phyloP scores from a whole-genome alignment of 2,888 invertebrate species.

The Exocentrus adspersus region DNA sequence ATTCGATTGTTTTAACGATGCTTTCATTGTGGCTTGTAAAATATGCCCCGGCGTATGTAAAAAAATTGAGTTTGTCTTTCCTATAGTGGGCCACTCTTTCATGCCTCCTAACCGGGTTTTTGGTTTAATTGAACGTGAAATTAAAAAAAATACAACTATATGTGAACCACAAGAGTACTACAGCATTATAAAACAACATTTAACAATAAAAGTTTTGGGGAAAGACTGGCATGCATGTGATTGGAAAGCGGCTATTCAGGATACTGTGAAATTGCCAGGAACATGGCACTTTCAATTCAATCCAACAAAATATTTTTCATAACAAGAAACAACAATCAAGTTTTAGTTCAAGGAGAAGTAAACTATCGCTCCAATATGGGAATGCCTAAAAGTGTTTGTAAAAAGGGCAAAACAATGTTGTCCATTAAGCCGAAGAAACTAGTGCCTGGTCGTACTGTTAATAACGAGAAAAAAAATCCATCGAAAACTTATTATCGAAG shows the following conservation, averaged over 20 bases:
- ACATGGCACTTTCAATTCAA: slow-evolving; percentile 15
- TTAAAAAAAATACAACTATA: neutral
- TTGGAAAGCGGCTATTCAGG: slow-evolving; percentile 20
- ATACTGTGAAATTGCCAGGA: slow-evolving; percentile 19
- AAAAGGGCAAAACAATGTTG: slow-evolving; percentile 21
- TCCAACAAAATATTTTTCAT: slow-evolving; percentile 18
- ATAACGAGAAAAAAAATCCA: slow-evolving; percentile 13
- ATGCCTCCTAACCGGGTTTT: slow-evolving; percentile 17
- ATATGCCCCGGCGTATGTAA: slow-evolving; percentile 3
- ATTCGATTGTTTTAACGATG: slow-evolving; percentile 7
- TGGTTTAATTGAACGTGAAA: neutral
- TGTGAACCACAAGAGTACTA: slow-evolving; percentile 6
- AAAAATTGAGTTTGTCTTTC: slow-evolving; percentile 3
- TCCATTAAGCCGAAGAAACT: slow-evolving; percentile 11
- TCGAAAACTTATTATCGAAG: slow-evolving; percentile 12
- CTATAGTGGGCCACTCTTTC: slow-evolving; percentile 11
- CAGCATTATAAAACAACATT: neutral
- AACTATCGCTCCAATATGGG: slow-evolving; percentile 22
- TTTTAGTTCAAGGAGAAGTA: slow-evolving; percentile 19
- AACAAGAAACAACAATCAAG: slow-evolving; percentile 9
- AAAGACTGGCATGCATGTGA: slow-evolving; percentile 21
- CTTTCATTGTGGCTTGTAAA: slow-evolving; percentile 6
- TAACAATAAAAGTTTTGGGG: slow-evolving; percentile 8
- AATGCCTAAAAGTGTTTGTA: slow-evolving; percentile 16
- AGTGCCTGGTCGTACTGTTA: no score